Evolutionary conservation across 2,888 invertebrate genomes (phyloP).

Genomic region (Sceliomorpha sp.): DNA sequence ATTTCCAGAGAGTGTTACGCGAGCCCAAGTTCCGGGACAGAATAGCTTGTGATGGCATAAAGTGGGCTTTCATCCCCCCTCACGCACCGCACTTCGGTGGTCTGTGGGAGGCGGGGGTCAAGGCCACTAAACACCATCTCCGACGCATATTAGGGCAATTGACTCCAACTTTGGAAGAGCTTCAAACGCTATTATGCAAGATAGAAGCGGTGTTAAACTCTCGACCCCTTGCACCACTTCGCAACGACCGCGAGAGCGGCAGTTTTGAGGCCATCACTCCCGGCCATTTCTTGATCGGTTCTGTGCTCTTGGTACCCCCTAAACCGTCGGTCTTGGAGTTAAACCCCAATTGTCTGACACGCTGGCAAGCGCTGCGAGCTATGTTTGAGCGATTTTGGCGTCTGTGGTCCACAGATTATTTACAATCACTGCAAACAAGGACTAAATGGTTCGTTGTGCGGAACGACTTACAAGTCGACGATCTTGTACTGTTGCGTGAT

Average conservation of each 20-base stretch:
- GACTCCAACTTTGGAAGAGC: conserved; percentile 4
- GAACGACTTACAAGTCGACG: not conserved
- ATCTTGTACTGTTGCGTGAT: conserved; percentile 5
- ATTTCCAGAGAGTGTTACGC: too few relatives aligned
- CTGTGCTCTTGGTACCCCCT: conserved; percentile 40
- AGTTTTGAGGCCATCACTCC: conserved; percentile 55
- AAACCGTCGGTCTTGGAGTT: conserved; percentile 46
- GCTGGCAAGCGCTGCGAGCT: conserved; percentile 48
- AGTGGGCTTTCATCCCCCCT: conserved; percentile 23
- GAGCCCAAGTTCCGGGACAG: too few relatives aligned
- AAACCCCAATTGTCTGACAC: conserved; percentile 43
- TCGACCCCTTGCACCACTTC: conserved; percentile 23
- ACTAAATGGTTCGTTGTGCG: conserved; percentile 45
- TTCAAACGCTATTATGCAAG: conserved; percentile 15
- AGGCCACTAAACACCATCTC: conserved; percentile 9
- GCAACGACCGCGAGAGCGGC: conserved; percentile 32
- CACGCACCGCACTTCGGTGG: conserved; percentile 18
- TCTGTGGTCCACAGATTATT: conserved; percentile 57
- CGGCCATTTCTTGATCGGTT: conserved; percentile 57
- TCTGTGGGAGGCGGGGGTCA: conserved; percentile 7
- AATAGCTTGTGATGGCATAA: too few relatives aligned
- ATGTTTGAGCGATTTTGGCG: conserved; percentile 56
- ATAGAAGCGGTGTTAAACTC: conserved; percentile 50
- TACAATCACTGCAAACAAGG: conserved; percentile 55
- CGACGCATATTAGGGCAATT: conserved; percentile 3